These are phyloP conservation scores for Apamea anceps DNA, from an alignment of 2,888 invertebrate genomes.

Conservation along the genomic window DNA sequence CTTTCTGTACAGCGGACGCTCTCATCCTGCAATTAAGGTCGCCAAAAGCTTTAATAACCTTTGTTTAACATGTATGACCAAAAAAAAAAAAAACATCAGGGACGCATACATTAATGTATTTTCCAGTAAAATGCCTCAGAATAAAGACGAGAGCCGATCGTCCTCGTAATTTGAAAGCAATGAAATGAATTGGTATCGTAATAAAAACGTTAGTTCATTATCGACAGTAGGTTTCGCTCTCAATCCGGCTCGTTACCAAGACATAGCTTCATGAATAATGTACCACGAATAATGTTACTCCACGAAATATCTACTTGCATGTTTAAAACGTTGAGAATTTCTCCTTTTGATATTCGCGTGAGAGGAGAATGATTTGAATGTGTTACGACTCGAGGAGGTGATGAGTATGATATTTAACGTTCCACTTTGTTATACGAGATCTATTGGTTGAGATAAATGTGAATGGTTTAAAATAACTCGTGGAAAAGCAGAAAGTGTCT, in stretches of 20 bases:
- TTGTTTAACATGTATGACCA: constrained; percentile 46
- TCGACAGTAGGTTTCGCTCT: constrained; percentile 82
- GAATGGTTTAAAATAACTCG: background rate
- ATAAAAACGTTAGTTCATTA: constrained; percentile 87
- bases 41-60: constrained; percentile 58
- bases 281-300: constrained; percentile 85
- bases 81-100: constrained; percentile 55
- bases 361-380: constrained; percentile 76
- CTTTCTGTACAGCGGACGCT: constrained; percentile 36
- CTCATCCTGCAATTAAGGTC: constrained; percentile 51
- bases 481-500: background rate
- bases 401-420: constrained; percentile 62
- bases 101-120: constrained; percentile 61
- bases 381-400: constrained; percentile 66
- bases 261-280: constrained; percentile 88
- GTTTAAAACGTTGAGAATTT: constrained; percentile 84
- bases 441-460: constrained; percentile 43
- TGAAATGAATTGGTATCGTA: constrained; percentile 78
- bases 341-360: constrained; percentile 80
- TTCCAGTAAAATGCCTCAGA: constrained; percentile 45
- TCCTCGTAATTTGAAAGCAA: constrained; percentile 73
- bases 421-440: constrained; percentile 61
- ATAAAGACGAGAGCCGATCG: constrained; percentile 46
- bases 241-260: constrained; percentile 86
- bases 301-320: constrained; percentile 85